Evolutionary conservation across 2,797 vertebrate genomes (phyloP), one percentile per base, ranked within the genome.

Genomic region (Eleutherodactylus coqui): DNA sequence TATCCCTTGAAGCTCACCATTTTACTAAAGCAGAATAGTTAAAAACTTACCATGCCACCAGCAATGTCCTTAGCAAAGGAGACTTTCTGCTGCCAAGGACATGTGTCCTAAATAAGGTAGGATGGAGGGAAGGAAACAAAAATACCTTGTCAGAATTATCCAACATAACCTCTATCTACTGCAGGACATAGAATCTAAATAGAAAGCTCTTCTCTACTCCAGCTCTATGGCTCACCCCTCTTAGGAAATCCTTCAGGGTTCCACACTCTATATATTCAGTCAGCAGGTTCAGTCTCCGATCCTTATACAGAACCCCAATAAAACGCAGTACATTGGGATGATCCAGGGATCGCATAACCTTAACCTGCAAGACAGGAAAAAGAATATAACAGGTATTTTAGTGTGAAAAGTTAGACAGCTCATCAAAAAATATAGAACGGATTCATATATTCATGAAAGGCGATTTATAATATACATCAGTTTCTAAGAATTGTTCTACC

Each of bases 221-320:
- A 38, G 8, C 45, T 5, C 14, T 67, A 41, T 11, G 11, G 24
- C 86, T 87, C 27, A 87, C 96, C 47, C 94, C 96, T 90, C 96
- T 95, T 86, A 98, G 96, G 82, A 96, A 97, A 89, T 98, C 97
- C 92, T 98, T 98, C 87, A 98, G 91, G 0, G 97, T 98, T 88
- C 97, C 97, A 49, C 97, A 97, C 79, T 98, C 96, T 0, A 98
- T 98, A 90, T 94, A 98, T 91, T 98, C 97, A 0, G 96, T 97
- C 88, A 98, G 95, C 62, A 98, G 91, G 89, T 98, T 98, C 60
- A 98, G 94, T 91, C 93, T 97, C 93, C 97, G 97, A 92, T 98
- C 97, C 91, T 98, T 98, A 91, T 98, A 98, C 0, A 98, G 92
- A 76, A 98, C 97, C 0, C 97, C 97, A 0, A 98, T 98, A 93